A percentile compares a stretch with the other conserved stretches of the same genome.
phyloP scores from a whole-genome alignment of 1,140 invertebrate genomes.

The Aphelinus atriplicis region DNA sequence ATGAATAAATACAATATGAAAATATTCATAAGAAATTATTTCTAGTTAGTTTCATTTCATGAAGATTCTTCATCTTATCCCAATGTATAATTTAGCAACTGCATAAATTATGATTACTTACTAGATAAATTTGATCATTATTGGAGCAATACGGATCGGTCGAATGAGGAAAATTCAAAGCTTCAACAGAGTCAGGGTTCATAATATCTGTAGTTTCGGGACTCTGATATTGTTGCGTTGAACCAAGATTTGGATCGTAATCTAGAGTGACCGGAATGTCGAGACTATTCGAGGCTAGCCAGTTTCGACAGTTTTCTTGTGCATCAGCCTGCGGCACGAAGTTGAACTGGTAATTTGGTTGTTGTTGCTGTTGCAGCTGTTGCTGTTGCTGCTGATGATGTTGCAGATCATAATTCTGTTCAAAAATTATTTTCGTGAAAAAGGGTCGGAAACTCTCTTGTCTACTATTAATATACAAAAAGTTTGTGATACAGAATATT shows the following conservation, averaged over 20 bases:
- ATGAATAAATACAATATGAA: too few species aligned
- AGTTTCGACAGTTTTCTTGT: conserved; percentile 54
- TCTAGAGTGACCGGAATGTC: conserved; percentile 44
- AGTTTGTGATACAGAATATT: too few species aligned
- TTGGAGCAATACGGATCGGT: conserved; percentile 12
- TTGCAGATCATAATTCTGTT: conserved; percentile 16
- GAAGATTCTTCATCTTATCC: too few species aligned
- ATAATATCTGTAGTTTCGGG: conserved; percentile 13
- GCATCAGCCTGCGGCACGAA: conserved; percentile 40
- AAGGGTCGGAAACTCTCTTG: neutral
- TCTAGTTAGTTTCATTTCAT: too few species aligned
- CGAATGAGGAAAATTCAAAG: conserved; percentile 12
- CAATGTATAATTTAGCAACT: too few species aligned
- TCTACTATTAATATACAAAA: too few species aligned
- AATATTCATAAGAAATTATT: too few species aligned
- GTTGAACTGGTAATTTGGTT: conserved; percentile 41
- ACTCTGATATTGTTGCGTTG: conserved; percentile 31
- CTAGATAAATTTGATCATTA: conserved; percentile 18
- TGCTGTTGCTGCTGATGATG: too few species aligned
- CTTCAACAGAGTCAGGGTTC: neutral
- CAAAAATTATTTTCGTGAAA: conserved; percentile 34
- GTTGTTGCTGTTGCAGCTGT: neutral
- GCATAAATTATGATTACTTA: neutral
- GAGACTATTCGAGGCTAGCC: conserved; percentile 50
- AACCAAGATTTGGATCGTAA: conserved; percentile 34